A percentile compares a stretch with the other conserved stretches of the same genome.
These are phyloP conservation scores for Microcebus ravelobensis DNA, from an alignment of 2,113 vertebrate genomes.

Conservation along the genomic window DNA sequence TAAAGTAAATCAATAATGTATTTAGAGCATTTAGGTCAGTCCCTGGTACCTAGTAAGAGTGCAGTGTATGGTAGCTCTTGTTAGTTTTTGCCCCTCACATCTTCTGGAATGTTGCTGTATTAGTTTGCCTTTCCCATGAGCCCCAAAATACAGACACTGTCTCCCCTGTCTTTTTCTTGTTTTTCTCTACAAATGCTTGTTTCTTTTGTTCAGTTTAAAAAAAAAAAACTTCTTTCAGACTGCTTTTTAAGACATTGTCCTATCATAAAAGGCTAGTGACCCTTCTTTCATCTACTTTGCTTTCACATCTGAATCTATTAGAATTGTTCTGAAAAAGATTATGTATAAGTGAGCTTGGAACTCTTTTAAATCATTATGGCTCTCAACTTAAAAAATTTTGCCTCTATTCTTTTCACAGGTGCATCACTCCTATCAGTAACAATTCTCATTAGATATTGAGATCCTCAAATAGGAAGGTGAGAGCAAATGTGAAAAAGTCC, in stretches of 20 bases:
- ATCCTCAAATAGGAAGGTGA: conserved; percentile 7
- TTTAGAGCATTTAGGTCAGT: background rate
- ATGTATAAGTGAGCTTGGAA: background rate
- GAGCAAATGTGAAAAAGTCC: background rate
- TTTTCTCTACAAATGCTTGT: conserved; percentile 19
- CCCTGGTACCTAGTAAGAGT: background rate
- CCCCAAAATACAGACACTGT: background rate
- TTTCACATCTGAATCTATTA: background rate
- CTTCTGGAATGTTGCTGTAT: background rate
- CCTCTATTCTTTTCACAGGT: background rate
- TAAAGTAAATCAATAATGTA: background rate
- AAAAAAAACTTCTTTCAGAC: background rate
- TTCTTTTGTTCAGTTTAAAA: background rate
- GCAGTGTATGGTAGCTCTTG: background rate
- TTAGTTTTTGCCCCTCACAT: background rate
- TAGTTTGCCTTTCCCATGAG: background rate
- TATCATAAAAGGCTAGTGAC: background rate
- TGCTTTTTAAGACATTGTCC: background rate
- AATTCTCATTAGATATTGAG: background rate
- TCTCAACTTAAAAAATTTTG: conserved; percentile 31
- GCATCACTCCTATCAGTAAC: background rate
- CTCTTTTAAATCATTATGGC: background rate
- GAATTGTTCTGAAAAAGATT: background rate
- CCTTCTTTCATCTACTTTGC: background rate
- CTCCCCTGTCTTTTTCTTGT: background rate